Percentiles rank a stretch among this genome's conserved stretches.
phyloP scores from a whole-genome alignment of 2,888 invertebrate genomes.

The Cephus sareptanus region DNA sequence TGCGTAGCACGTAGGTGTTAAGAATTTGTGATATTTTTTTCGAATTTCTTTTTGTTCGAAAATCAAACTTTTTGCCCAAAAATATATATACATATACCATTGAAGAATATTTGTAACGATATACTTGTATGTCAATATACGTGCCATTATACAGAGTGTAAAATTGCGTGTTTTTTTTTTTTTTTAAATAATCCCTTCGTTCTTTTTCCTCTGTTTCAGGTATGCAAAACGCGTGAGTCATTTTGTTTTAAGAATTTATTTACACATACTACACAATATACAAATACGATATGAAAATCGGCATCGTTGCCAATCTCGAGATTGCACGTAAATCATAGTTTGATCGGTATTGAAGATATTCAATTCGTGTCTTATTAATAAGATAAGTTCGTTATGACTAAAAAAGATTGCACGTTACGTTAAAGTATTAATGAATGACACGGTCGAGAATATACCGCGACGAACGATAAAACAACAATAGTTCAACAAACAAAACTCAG shows the following conservation, averaged over 20 bases:
- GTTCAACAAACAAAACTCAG: slow-evolving; percentile 18
- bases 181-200: background rate
- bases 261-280: slow-evolving; percentile 47
- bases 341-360: background rate
- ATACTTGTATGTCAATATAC: slow-evolving; percentile 43
- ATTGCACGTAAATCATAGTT: slow-evolving; percentile 24
- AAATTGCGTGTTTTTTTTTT: background rate
- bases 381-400: slow-evolving; percentile 14
- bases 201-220: background rate
- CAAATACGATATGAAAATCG: slow-evolving; percentile 29
- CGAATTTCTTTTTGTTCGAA: background rate
- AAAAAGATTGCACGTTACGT: slow-evolving; percentile 13
- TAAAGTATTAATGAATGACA: slow-evolving; percentile 14
- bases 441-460: slow-evolving; percentile 7
- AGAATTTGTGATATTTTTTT: background rate
- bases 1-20: background rate
- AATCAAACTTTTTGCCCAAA: background rate
- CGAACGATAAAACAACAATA: slow-evolving; percentile 20
- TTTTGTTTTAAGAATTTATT: slow-evolving; percentile 40
- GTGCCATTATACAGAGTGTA: slow-evolving; percentile 29
- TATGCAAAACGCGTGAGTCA: background rate
- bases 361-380: background rate
- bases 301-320: slow-evolving; percentile 9
- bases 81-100: slow-evolving; percentile 25
- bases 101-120: slow-evolving; percentile 44